Evolutionary conservation across 2,113 vertebrate species (phyloP).

Genomic region (Misgurnus mizolepis): DNA sequence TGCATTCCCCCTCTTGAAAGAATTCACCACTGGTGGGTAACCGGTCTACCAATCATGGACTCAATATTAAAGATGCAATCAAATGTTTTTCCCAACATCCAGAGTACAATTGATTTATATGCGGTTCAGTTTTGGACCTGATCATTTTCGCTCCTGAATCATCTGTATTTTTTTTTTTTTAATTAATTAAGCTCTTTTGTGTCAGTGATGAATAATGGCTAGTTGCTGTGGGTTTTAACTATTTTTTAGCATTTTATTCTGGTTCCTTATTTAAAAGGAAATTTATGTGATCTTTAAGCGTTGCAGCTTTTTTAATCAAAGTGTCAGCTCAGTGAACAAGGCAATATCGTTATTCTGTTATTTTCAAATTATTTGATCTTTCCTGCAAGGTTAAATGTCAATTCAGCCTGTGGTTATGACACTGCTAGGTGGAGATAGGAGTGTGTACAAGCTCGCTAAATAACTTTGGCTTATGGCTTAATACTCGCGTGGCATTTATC

Average conservation of each 20-base stretch:
- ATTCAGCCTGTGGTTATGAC: neutral
- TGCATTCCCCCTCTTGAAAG: constrained; percentile 10
- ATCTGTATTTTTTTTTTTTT: constrained; percentile 4
- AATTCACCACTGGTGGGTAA: constrained; percentile 10
- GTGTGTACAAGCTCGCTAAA: neutral
- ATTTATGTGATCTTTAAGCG: neutral
- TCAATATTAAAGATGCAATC: constrained; percentile 18
- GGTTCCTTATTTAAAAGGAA: neutral
- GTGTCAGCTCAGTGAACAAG: neutral
- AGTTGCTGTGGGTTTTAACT: constrained; percentile 8
- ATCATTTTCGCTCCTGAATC: constrained; percentile 2
- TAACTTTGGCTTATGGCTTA: neutral
- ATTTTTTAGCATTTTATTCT: neutral
- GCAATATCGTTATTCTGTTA: neutral
- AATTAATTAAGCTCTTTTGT: constrained; percentile 30
- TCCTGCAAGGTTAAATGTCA: constrained; percentile 9
- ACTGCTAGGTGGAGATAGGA: neutral
- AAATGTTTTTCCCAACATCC: constrained; percentile 20
- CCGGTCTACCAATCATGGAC: constrained; percentile 24
- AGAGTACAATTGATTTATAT: constrained; percentile 12
- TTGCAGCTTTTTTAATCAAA: neutral
- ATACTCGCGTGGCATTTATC: constrained; percentile 33
- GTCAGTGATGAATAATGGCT: constrained; percentile 9
- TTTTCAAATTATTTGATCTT: neutral
- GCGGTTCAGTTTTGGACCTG: constrained; percentile 13